A percentile compares a stretch with the other conserved stretches of the same genome.
Conservation (phyloP, 1,140 invertebrate genomes). For the Tribolium castaneum region DNA sequence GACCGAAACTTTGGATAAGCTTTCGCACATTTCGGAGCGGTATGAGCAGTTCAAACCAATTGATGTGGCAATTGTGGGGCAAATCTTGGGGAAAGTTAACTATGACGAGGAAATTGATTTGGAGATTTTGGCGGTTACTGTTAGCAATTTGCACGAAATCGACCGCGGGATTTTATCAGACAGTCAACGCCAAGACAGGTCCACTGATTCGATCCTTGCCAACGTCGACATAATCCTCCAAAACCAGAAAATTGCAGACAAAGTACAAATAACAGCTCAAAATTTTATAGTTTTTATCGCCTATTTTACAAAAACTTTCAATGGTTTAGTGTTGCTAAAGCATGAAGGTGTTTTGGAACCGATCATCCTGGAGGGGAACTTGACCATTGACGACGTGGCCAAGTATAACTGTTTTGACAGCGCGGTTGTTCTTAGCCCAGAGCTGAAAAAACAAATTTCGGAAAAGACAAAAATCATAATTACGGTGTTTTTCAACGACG, state of each 20-base stretch:
- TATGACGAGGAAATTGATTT: slow-evolving; percentile 6
- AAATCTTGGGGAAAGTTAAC: slow-evolving; percentile 11
- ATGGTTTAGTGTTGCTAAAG: slow-evolving; percentile 3
- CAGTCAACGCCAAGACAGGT: slow-evolving; percentile 71
- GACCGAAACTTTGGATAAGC: slow-evolving; percentile 42
- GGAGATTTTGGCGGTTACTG: neutral
- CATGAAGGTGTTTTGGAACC: neutral
- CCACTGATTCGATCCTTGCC: slow-evolving; percentile 73
- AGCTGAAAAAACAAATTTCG: slow-evolving; percentile 44
- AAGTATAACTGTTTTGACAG: slow-evolving; percentile 29
- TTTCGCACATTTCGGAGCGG: slow-evolving; percentile 24
- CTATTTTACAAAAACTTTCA: neutral
- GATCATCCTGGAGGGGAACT: neutral
- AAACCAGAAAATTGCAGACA: slow-evolving; percentile 60
- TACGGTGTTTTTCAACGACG: slow-evolving; percentile 45
- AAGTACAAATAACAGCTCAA: slow-evolving; percentile 59
- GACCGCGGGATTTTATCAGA: slow-evolving; percentile 73
- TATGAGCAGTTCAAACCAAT: neutral
- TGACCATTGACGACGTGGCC: neutral
- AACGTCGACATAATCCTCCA: slow-evolving; percentile 66
- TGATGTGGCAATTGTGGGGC: slow-evolving; percentile 19
- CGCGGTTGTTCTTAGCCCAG: slow-evolving; percentile 46
- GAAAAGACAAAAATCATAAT: slow-evolving; percentile 40
- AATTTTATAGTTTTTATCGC: slow-evolving; percentile 1
- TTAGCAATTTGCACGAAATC: slow-evolving; percentile 53